Percentiles rank a stretch among this genome's conserved stretches.
Conservation (phyloP, 1,140 invertebrate genomes). For the Ceratosolen solmsi region DNA sequence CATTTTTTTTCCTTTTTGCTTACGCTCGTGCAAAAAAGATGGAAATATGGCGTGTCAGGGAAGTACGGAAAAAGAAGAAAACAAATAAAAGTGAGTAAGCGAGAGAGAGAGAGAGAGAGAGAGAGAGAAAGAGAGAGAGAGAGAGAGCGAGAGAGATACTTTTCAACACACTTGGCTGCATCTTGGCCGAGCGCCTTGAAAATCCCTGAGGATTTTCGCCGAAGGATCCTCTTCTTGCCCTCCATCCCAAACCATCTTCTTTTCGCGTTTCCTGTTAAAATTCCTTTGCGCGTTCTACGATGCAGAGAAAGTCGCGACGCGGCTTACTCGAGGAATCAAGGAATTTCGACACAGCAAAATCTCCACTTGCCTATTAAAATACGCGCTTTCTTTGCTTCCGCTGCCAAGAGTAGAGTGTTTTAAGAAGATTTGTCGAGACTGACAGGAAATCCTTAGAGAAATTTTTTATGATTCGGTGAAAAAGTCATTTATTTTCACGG, state of each 20-base stretch:
- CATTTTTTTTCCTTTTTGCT: neutral
- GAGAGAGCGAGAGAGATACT: neutral
- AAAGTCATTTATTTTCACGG: neutral
- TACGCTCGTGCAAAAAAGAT: too few relatives aligned
- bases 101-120: neutral
- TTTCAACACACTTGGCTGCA: neutral
- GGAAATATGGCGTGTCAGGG: too few relatives aligned
- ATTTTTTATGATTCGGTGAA: neutral
- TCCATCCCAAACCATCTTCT: neutral
- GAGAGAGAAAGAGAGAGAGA: conserved; percentile 1
- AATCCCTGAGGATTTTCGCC: conserved; percentile 23
- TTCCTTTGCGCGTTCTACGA: conserved; percentile 20
- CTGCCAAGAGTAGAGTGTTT: neutral
- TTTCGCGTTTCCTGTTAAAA: conserved; percentile 12
- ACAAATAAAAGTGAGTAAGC: too few relatives aligned
- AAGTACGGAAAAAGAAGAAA: neutral
- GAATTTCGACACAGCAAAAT: conserved; percentile 1
- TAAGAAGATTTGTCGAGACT: conserved; percentile 36
- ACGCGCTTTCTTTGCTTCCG: neutral
- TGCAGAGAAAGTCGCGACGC: neutral
- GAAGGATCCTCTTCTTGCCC: conserved; percentile 5
- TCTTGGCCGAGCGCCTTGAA: neutral
- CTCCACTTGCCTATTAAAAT: neutral
- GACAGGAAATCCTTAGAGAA: neutral
- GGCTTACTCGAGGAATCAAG: conserved; percentile 25